Evolutionary conservation across 2,797 vertebrate genomes (phyloP), one percentile per base, ranked within the genome.

Genomic region (Podarcis siculus): DNA sequence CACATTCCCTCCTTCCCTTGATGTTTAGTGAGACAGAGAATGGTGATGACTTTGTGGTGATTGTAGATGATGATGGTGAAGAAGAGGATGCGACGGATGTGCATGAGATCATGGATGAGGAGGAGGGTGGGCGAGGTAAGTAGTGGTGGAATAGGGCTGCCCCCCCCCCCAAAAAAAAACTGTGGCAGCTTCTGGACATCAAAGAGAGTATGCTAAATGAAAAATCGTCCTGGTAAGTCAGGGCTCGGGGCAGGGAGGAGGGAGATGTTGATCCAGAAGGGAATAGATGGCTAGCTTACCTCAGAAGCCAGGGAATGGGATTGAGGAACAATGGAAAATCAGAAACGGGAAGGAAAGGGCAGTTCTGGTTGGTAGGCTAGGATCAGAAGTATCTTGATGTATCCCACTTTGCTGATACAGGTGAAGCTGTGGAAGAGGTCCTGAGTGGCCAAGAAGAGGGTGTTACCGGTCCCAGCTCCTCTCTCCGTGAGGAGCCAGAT

Each of bases 11-110:
- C 67, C 23, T 32, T 55, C 73, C 3, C 3, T 3, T 69, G 71
- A 7, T 21, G 19, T 73, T 66, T 75, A 94, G 93, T 3, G 92
- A 92, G 55, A 87, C 89, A 23, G 95, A 97, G 67, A 97, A 97
- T 9, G 95, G 97, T 61, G 97, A 98, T 1, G 98, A 98, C 15
- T 98, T 98, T 79, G 98, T 98, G 83, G 98, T 98, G 85, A 98
- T 98, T 93, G 98, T 98, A 0, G 98, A 98, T 94, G 98, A 98
- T 0, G 98, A 98, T 9, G 98, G 97, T 10, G 97, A 93, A 90
- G 94, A 90, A 8, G 91, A 95, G 17, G 95, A 89, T 64, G 95
- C 92, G 23, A 86, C 86, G 77, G 92, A 92, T 8, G 82, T 91
- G 32, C 96, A 95, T 35, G 92, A 94, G 2, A 97, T 97, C 42